Base-by-base conservation (phyloP, 2,797 vertebrate species). In the Pogonophryne albipinna region DNA sequence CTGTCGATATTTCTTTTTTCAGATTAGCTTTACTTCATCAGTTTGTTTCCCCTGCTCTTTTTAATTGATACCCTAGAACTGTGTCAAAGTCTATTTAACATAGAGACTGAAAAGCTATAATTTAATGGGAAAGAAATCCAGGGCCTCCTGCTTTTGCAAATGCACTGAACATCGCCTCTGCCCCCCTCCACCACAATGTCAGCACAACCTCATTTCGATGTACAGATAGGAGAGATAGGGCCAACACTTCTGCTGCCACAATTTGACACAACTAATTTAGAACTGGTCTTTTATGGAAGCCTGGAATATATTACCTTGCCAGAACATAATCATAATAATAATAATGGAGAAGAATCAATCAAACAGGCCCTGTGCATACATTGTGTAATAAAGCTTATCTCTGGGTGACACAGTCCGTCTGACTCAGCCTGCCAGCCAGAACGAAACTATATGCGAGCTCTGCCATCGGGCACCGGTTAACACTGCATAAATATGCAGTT, bases 301-400 rank as follows among this genome's bases (percentile, higher is more conserved):
- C 84, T 69, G 80, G 89, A 94, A 94, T 94, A 89, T 84, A 94
- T 95, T 93, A 92, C 92, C 90, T 87, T 34, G 70, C 87, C 88
- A 71, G 85, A 84, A 89, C 88, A 89, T 89, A 85, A 23, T 23
- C 2, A n/a, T n/a, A n/a, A 2, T 23, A 23, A 92, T 92, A 94
- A 93, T 94, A 95, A 95, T 90, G 88, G 91, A 90, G 85, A 57
- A 74, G 88, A 93, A 95, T 95, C 94, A 94, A 94, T 95, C 95
- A 95, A 80, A 85, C 74, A 6, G 79, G 76, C 72, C 84, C 79
- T 61, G 81, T 87, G 91, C 91, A 91, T 86, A 92, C 88, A 85
- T 87, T 83, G 87, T 87, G 92, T 91, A 94, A 94, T 95, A 93
- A 94, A 91, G 91, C 94, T 96, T 95, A 96, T 95, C 95, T 94